A percentile compares a stretch with the other conserved stretches of the same genome.
Evolutionary conservation across 2,797 vertebrate genomes (phyloP).

Genomic region (Coluber constrictor): DNA sequence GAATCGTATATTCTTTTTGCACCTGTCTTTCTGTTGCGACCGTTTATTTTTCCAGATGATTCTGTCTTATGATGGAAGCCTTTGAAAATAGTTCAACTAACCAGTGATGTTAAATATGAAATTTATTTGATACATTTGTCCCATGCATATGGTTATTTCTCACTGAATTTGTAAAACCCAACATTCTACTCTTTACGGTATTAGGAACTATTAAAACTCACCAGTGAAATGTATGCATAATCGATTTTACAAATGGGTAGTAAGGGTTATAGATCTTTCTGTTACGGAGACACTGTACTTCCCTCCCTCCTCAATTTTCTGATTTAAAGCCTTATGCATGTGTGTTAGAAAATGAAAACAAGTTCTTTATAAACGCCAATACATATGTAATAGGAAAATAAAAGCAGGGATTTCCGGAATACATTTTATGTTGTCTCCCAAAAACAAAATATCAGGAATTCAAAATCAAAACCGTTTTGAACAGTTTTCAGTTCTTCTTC

Average conservation of each 20-base stretch:
- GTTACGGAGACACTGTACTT: not conserved
- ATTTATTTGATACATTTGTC: not conserved
- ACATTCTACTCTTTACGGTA: not conserved
- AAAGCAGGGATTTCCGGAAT: not conserved
- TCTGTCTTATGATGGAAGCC: not conserved
- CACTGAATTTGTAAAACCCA: not conserved
- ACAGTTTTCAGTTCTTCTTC: slow-evolving; percentile 5
- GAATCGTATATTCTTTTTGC: too few relatives aligned
- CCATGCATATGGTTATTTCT: not conserved
- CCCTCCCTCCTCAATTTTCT: not conserved
- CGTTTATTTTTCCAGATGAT: not conserved
- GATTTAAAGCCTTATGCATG: not conserved
- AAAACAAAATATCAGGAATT: not conserved
- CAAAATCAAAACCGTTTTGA: not conserved
- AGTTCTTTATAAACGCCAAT: not conserved
- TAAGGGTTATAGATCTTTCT: not conserved
- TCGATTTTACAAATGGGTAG: not conserved
- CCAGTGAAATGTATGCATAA: not conserved
- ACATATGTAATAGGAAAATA: not conserved
- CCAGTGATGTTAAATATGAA: not conserved
- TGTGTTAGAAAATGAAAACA: not conserved
- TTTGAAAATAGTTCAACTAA: not conserved
- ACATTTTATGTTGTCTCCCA: not conserved
- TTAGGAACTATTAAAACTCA: not conserved
- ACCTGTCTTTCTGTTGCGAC: not conserved